Evolutionary conservation across 2,888 invertebrate species (phyloP).

Genomic region (Seladonia tumulorum): DNA sequence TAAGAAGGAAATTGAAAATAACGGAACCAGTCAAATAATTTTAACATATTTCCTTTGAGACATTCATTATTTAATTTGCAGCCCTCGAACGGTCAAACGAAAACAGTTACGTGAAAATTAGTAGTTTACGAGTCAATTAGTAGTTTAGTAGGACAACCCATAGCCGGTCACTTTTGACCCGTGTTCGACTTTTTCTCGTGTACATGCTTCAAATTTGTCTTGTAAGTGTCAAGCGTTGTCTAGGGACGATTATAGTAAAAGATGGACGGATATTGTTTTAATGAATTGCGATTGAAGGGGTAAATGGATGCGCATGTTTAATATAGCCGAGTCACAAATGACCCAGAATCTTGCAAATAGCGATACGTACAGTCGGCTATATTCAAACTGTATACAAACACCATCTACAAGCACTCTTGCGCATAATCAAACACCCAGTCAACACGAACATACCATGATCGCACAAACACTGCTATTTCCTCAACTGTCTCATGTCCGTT

Average conservation of each 20-base stretch:
- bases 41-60: background rate
- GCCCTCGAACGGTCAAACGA: background rate
- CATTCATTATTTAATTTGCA: background rate
- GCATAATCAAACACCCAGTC: background rate
- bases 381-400: background rate
- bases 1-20: background rate
- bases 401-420: background rate
- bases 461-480: background rate
- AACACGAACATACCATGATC: conserved; percentile 1
- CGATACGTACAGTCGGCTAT: background rate
- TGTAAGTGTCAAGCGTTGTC: too few species aligned
- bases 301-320: background rate
- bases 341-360: background rate
- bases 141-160: too few species aligned
- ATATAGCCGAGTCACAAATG: background rate
- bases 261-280: background rate
- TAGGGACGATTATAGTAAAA: background rate
- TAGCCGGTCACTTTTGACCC: too few species aligned
- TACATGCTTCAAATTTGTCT: too few species aligned
- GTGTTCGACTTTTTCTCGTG: too few species aligned
- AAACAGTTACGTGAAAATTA: too few species aligned
- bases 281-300: background rate
- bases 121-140: too few species aligned
- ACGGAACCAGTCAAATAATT: background rate
- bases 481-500: background rate